Evolutionary conservation across 2,888 invertebrate species (phyloP), one percentile per base, ranked within the genome.

Genomic region (Adelognathus sp.): DNA sequence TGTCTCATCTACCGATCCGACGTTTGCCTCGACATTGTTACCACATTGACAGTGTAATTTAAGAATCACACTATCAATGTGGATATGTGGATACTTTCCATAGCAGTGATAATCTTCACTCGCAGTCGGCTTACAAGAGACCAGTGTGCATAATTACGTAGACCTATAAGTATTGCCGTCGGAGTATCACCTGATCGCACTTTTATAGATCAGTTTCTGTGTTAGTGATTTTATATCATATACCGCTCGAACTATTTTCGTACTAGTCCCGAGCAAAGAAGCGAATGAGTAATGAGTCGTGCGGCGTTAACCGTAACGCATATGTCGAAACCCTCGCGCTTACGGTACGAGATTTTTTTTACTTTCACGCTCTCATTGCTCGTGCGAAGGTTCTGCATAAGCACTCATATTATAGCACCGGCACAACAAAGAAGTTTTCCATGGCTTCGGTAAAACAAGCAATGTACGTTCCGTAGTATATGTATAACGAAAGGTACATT

Each of bases 281-380:
- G 18, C 36, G 61, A 71, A 71, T 21, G 14, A 75, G 60, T 29
- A 71, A 73, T 60, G 39, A 46, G 70, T 71, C 60, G 70, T 27
- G 63, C 61, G 71, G 69, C 75, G 72, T 70, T 16, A 72, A 60
- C 64, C 73, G 69, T 72, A 75, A 77, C 76, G 71, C 64, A 83
- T 81, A 78, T 84, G 83, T 85, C 79, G 86, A 85, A 87, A 88
- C 82, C 63, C 75, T 70, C 81, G 46, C 44, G 60, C 52, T 3
- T 46, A 52, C 60, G 52, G 21, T 56, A 63, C 70, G 72, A 58
- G 24, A 61, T 86, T 86, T 87, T 88, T 82, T 88, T 87, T 85
- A 78, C 87, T 84, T 90, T 90, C 90, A 90, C 88, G 89, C 90
- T 89, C 90, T 88, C 90, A 89, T 90, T 90, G 85, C 85, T 87